Evolutionary conservation across 2,888 invertebrate genomes (phyloP).

Genomic region (Dolichomitus sp.): DNA sequence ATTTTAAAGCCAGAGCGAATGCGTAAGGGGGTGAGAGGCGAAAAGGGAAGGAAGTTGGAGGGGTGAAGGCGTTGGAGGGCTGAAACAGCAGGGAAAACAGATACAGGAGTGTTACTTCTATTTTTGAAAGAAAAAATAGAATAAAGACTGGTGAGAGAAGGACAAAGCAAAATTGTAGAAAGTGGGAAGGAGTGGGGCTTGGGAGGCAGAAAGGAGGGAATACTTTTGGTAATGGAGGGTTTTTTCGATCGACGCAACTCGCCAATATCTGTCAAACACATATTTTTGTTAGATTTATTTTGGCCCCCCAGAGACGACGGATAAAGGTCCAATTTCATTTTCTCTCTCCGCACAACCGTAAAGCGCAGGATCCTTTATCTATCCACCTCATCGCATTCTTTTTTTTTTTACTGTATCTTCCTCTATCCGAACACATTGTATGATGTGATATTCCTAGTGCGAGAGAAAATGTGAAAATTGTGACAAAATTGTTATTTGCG

Average conservation of each 20-base stretch:
- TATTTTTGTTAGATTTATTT: conserved; percentile 84
- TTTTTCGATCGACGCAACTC: conserved; percentile 73
- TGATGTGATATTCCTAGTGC: conserved; percentile 24
- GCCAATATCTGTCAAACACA: conserved; percentile 85
- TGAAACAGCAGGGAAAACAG: conserved; percentile 29
- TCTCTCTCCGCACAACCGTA: conserved; percentile 70
- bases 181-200: conserved; percentile 19
- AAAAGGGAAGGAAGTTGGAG: background rate
- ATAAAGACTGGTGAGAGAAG: conserved; percentile 16
- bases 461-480: background rate
- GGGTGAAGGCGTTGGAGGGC: background rate
- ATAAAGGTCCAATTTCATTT: conserved; percentile 82
- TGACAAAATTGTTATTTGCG: no score
- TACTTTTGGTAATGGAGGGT: conserved; percentile 45
- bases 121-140: conserved; percentile 26
- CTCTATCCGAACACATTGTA: conserved; percentile 31
- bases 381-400: conserved; percentile 28
- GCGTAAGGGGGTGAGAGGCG: conserved; percentile 46
- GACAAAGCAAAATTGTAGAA: conserved; percentile 48
- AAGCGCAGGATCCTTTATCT: conserved; percentile 52
- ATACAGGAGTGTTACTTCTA: conserved; percentile 38
- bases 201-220: background rate
- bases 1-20: conserved; percentile 76
- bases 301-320: conserved; percentile 70
- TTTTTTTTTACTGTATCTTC: conserved; percentile 54